These are phyloP conservation scores for Tachina lurida DNA, from an alignment of 2,888 invertebrate genomes.

Conservation along the genomic window DNA sequence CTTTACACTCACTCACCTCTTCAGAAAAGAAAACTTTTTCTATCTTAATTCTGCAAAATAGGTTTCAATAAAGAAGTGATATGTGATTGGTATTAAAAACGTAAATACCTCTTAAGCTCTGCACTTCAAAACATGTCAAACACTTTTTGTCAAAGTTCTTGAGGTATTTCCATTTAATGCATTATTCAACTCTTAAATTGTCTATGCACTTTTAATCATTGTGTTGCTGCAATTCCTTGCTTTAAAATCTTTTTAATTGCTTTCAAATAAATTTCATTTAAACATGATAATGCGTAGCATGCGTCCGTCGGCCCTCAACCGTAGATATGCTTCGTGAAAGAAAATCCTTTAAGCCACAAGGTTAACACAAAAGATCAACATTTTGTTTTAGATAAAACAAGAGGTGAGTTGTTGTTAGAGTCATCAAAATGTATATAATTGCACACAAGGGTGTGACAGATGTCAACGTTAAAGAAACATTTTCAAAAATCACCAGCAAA, in stretches of 20 bases:
- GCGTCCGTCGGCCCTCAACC: constrained; percentile 45
- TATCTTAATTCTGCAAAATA: too few relatives aligned
- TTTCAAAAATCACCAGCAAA: constrained; percentile 67
- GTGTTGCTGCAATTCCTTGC: constrained; percentile 11
- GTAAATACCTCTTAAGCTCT: neutral
- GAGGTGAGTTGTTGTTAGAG: constrained; percentile 71
- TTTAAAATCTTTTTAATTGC: constrained; percentile 62
- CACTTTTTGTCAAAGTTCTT: neutral
- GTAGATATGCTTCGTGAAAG: neutral
- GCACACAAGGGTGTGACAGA: constrained; percentile 76
- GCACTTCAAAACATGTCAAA: neutral
- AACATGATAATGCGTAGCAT: constrained; percentile 53
- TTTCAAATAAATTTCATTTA: constrained; percentile 69
- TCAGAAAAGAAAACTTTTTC: too few relatives aligned
- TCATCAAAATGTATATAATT: constrained; percentile 74
- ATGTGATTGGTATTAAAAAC: neutral
- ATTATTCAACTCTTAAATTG: neutral
- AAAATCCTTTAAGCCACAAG: constrained; percentile 71
- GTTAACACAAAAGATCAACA: constrained; percentile 71
- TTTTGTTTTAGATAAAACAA: constrained; percentile 61
- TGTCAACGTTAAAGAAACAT: constrained; percentile 75
- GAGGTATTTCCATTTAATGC: constrained; percentile 18
- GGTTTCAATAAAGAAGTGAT: too few relatives aligned
- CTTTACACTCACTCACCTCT: too few relatives aligned
- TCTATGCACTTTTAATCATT: constrained; percentile 13